Base-by-base conservation (phyloP, 1,140 invertebrate species). In the Lethrus apterus region DNA sequence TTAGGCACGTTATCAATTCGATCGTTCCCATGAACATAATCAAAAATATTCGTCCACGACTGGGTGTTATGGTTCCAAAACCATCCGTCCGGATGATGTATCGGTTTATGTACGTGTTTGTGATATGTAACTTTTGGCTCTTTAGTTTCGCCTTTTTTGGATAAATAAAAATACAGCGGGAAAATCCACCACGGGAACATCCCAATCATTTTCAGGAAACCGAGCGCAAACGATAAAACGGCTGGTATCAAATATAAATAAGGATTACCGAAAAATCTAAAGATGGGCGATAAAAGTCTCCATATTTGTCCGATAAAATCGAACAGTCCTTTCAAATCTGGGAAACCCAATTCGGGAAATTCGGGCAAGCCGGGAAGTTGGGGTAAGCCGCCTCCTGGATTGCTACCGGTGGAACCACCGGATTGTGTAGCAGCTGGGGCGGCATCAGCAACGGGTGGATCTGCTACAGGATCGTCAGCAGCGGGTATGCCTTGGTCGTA, bases 21-120 rank as follows among this genome's bases (percentile, higher is more conserved):
- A 8, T 33, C 14, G 4, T 33, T 49, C 7, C 26, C 38, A 24
- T 51, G 45, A 1, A 32, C 10, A 13, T 29, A 52, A 44, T 62
- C 53, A 17, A 44, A 34, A 10, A 63, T 51, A 48, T 64, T 61
- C 33, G 52, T 51, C 62, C 63, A 66, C 15, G 56, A 63, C 52
- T 66, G 59, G 0, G 61, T 60, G 3, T 60, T 35, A 19, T 63
- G 57, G 46, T 66, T 62, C 61, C 62, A 66, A 48, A 57, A 66
- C 64, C 64, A 66, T 5, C 60, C 62, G 38, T 65, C 55, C 9
- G 45, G 44, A 53, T 66, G 62, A 34, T 63, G 56, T 4, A 66
- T 45, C 5, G 60, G 57, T 44, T 59, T 62, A 49, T 64, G 61
- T 0, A 57, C 40, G 42, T 66, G 63, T 11, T 66, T 61, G 40